Base-by-base conservation (phyloP, 2,113 vertebrate species). In the Aphelocoma coerulescens region DNA sequence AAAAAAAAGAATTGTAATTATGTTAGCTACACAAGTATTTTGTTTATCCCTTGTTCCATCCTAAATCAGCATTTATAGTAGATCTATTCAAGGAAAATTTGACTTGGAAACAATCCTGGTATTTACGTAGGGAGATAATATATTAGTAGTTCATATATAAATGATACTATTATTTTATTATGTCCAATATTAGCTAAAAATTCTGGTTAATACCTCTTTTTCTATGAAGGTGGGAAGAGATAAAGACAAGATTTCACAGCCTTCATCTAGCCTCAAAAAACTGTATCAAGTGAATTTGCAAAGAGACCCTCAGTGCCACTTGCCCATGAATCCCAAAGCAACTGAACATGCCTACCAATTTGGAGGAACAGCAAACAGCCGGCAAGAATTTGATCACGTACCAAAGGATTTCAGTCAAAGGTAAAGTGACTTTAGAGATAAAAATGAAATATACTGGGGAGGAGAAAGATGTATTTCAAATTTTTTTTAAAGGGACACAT, bases 351-450 rank as follows among this genome's bases (percentile, higher is more conserved):
- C 98, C 1, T 98, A 98, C 86, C 98, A 98, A 48, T 99, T 98
- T 6, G 98, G 99, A 20, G 98, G 99, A 79, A 98, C 98, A 13
- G 98, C 98, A 91, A 98, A 99, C 96, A 99, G 99, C 94, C 98
- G 98, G 35, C 99, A 99, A 85, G 99, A 99, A 96, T 99, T 99
- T 95, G 93, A 97, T 46, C 93, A 98, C 49, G 51, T 99, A 82
- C 98, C 98, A 94, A 97, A 98, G 89, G 98, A 98, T 86, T 95
- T 99, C 83, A 98, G 94, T 95, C 94, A 98, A 96, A 98, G 98
- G 99, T 99, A 97, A 98, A 52, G 32, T 41, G 30, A 57, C 43
- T 32, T 57, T 11, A 85, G 57, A 72, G 93, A 62, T n/a, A 52
- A 88, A 80, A 80, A 43, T 23, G 3, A 73, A 43, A 72, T 76